These are phyloP conservation scores for Notiomystis cincta DNA, from an alignment of 2,113 vertebrate genomes.

Conservation along the genomic window DNA sequence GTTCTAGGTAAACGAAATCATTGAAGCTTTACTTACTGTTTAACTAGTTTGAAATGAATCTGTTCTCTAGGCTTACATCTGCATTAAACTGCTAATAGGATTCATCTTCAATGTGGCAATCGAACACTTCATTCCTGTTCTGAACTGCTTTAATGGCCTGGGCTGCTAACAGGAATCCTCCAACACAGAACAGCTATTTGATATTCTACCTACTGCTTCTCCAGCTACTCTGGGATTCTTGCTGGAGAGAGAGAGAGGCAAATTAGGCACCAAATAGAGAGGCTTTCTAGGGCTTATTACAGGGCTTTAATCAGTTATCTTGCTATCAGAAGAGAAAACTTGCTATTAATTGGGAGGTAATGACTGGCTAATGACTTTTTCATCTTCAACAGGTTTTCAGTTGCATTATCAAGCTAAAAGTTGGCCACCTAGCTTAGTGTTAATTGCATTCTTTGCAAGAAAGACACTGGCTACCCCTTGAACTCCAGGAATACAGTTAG, in stretches of 20 bases:
- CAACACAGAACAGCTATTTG: neutral
- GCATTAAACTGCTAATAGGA: conserved; percentile 37
- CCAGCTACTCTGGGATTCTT: neutral
- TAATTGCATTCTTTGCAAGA: neutral
- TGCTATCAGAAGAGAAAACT: neutral
- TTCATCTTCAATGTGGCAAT: conserved; percentile 11
- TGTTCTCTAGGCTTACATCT: conserved; percentile 18
- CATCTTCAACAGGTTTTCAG: neutral
- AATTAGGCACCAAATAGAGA: neutral
- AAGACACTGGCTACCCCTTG: neutral
- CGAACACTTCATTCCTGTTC: conserved; percentile 1
- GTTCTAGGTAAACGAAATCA: conserved; percentile 48
- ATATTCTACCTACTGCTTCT: neutral
- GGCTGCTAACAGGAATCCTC: neutral
- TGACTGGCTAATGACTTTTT: neutral
- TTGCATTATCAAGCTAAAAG: neutral
- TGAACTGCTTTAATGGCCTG: neutral
- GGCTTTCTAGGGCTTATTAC: neutral
- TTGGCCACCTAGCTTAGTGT: neutral
- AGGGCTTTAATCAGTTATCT: neutral
- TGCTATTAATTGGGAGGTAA: neutral
- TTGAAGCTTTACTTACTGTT: conserved; percentile 32
- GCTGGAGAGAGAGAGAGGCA: neutral
- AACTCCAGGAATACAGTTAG: neutral
- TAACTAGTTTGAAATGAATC: conserved; percentile 32